Evolutionary conservation across 1,140 invertebrate species (phyloP), one percentile per base, ranked within the genome.

Genomic region (Anthonomus grandis): DNA sequence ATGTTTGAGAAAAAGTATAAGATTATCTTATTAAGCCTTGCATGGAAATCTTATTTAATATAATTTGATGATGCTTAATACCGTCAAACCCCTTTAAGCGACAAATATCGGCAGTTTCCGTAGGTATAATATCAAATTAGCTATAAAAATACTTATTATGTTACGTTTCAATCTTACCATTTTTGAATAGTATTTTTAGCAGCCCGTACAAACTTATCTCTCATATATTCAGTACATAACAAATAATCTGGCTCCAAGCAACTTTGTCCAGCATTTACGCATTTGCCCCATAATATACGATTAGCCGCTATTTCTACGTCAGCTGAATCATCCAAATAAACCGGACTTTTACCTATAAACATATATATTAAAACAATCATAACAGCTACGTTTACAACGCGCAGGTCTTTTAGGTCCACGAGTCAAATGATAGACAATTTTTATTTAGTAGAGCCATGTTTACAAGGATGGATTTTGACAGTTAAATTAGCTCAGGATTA

Each of bases 211-310:
- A 93, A 83, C 62, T 83, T 79, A 6, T 80, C 75, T 67, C 88
- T 83, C 0, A 90, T 77, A 68, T 86, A 81, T 64, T 83, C 82
- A 6, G 84, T 84, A 71, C 94, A 97, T n/a, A 99, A 77, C 24
- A 99, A 68, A 72, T 98, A 99, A 77, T 99, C 97, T 0, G 97
- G 96, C 1, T 95, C 94, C 54, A 99, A 89, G 73, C 97, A 99
- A 0, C 95, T 98, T 77, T 99, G 97, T 0, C 97, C 97, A 37
- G 82, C 80, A 49, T 72, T 72, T 18, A 91, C 82, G 44, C 85
- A 87, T 78, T 99, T 99, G 0, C 95, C 97, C 95, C 96, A 98
- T 2, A 96, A 66, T 17, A 99, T 77, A 41, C 97, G 81, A 65
- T 84, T 86, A 0, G 81, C 80, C 6, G 91, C 81, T 13, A 89